A percentile compares a stretch with the other conserved stretches of the same genome.
Conservation (phyloP, 2,888 invertebrate genomes). For the Limnephilus marmoratus region DNA sequence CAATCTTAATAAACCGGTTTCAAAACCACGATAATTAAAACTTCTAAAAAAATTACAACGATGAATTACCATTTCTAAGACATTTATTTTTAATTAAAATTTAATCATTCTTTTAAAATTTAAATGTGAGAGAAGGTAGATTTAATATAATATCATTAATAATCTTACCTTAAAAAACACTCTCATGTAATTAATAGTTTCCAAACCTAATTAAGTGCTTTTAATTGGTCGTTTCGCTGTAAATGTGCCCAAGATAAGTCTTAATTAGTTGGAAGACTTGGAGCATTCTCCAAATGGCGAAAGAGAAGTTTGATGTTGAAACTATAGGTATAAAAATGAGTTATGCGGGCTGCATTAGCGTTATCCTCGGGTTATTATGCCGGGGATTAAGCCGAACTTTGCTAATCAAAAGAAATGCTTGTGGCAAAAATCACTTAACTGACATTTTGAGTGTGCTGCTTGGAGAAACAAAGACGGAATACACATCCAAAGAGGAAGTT, state of each 20-base stretch:
- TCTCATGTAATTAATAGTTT: constrained; percentile 13
- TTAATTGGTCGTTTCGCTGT: constrained; percentile 34
- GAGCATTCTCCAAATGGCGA: constrained; percentile 3
- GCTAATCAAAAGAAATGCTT: neutral
- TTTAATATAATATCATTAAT: neutral
- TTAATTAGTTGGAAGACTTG: constrained; percentile 22
- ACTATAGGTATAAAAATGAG: constrained; percentile 31
- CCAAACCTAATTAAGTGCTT: constrained; percentile 18
- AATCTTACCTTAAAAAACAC: constrained; percentile 12
- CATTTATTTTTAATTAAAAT: constrained; percentile 2
- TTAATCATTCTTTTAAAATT: neutral
- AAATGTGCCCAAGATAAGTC: constrained; percentile 22
- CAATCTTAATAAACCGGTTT: neutral
- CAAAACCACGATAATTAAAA: neutral
- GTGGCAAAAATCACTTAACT: neutral
- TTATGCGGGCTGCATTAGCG: constrained; percentile 22
- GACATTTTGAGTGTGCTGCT: neutral
- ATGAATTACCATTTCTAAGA: neutral
- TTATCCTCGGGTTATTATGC: constrained; percentile 12
- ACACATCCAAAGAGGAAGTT: no score
- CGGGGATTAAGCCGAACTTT: neutral
- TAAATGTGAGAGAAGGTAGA: neutral
- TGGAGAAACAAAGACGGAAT: no score
- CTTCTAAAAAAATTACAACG: neutral
- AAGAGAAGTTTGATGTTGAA: constrained; percentile 5